phyloP scores from a whole-genome alignment of 2,888 invertebrate genomes.

The Entomobrya proxima region DNA sequence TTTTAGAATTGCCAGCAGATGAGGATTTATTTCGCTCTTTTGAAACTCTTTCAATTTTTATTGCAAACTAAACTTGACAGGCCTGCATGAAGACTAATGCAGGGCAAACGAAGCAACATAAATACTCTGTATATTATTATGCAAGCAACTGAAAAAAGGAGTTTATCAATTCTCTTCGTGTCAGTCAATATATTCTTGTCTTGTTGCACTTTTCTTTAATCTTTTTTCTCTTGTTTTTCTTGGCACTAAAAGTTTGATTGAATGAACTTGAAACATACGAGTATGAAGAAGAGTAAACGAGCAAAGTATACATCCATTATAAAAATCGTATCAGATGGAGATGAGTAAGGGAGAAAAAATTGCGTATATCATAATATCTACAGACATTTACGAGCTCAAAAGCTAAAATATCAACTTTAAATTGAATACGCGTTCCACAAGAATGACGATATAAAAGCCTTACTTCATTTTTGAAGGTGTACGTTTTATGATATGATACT shows the following conservation, averaged over 20 bases:
- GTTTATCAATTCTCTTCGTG: slow-evolving; percentile 6
- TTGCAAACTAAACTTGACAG: not conserved
- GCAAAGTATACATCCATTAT: not conserved
- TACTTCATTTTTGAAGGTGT: not conserved
- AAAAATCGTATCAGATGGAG: not conserved
- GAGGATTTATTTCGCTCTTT: not conserved
- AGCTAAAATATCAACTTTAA: not conserved
- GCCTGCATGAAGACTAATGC: not conserved
- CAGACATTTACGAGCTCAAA: not conserved
- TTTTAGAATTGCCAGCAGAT: not conserved
- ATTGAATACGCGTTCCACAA: not conserved
- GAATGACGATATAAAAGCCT: not conserved
- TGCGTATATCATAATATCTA: not conserved
- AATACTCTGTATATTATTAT: not conserved
- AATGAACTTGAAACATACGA: slow-evolving; percentile 29
- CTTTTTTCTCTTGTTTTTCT: not conserved
- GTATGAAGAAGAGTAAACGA: not conserved
- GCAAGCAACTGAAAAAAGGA: not conserved
- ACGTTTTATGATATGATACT: not conserved
- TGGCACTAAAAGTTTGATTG: not conserved
- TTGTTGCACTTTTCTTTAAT: not conserved
- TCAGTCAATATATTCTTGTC: slow-evolving; percentile 1
- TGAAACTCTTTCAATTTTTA: not conserved
- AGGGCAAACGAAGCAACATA: not conserved
- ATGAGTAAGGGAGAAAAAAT: not conserved